phyloP scores from a whole-genome alignment of 1,140 invertebrate genomes.

The Archivesica marissinica region DNA sequence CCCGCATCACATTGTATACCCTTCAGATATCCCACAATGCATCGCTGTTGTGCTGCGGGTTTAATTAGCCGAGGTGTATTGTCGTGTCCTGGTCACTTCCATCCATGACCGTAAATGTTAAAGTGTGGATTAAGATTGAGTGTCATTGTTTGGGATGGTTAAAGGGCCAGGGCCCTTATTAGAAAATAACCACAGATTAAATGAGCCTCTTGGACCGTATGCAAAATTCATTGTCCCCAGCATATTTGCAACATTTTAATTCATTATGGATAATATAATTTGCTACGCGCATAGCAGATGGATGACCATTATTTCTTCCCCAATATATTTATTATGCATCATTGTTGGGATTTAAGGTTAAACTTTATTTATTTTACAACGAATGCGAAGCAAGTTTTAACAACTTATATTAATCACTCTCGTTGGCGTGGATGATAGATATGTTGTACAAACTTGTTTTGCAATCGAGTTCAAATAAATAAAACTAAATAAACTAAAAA shows the following conservation, averaged over 20 bases:
- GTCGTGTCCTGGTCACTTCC: conserved; percentile 20
- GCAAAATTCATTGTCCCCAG: not conserved
- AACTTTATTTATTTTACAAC: no score
- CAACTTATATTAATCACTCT: no score
- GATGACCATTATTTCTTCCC: no score
- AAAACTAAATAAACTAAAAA: no score
- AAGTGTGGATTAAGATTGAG: conserved; percentile 32
- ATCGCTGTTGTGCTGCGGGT: not conserved
- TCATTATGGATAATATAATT: no score
- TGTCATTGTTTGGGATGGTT: not conserved
- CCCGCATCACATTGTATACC: conserved; percentile 38
- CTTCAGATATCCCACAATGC: conserved; percentile 24
- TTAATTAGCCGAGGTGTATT: conserved; percentile 31
- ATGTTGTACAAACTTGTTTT: no score
- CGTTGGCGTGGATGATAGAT: no score
- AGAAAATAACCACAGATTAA: not conserved
- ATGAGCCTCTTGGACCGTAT: not conserved
- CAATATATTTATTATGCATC: no score
- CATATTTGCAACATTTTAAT: not conserved
- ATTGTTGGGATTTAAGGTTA: no score
- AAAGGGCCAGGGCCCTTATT: not conserved
- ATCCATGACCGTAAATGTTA: conserved; percentile 12
- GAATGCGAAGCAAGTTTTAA: no score
- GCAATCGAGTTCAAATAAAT: no score
- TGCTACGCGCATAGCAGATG: no score